Evolutionary conservation across 2,797 vertebrate species (phyloP).

Genomic region (Sebastes nivosus): DNA sequence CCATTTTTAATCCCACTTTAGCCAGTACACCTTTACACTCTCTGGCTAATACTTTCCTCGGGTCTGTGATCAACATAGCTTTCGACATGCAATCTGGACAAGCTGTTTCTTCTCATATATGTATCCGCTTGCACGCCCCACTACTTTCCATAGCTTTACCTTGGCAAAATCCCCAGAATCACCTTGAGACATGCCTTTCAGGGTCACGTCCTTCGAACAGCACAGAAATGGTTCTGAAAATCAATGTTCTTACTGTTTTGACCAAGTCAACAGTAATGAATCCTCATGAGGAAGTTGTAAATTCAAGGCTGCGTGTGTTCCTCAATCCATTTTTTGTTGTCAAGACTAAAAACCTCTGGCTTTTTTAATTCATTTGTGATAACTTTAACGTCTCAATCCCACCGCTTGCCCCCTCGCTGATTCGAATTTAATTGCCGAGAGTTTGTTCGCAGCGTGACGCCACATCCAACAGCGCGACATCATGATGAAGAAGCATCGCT

Average conservation of each 20-base stretch:
- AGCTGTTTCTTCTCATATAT: neutral
- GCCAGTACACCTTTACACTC: neutral
- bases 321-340: neutral
- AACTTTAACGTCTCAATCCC: neutral
- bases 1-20: neutral
- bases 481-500: neutral
- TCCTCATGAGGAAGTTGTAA: neutral
- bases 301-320: neutral
- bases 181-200: conserved; percentile 11
- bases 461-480: neutral
- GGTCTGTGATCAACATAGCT: neutral
- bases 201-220: conserved; percentile 40
- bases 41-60: neutral
- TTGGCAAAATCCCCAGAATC: neutral
- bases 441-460: neutral
- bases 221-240: conserved; percentile 20
- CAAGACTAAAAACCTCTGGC: neutral
- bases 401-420: neutral
- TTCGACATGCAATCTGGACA: neutral
- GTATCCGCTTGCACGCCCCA: neutral
- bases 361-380: conserved; percentile 2
- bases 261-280: conserved; percentile 10
- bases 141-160: neutral
- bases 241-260: conserved; percentile 11
- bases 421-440: neutral